Base-by-base conservation (phyloP, 2,888 invertebrate genomes). In the Sarcophaga carnaria region DNA sequence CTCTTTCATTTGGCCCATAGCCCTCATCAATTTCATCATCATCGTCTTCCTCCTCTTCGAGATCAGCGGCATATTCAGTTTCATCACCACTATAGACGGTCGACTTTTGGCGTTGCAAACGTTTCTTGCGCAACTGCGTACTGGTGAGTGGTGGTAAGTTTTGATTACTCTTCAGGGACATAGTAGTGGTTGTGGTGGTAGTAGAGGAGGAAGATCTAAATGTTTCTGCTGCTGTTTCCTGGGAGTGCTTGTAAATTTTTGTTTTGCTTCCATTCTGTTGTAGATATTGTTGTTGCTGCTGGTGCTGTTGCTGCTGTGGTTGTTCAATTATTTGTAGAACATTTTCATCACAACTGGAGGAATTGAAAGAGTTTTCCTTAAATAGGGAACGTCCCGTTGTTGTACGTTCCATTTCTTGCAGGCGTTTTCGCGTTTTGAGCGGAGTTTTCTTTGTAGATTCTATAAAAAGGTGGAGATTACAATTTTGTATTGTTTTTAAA, bases 71-170 rank as follows among this genome's bases (percentile, higher is more conserved):
- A 62, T 89, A 85, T 59, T 91, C 92, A 3, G 90, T 89, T 25
- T 90, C 86, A n/a, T 90, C 89, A 27, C 84, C 87, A 49, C 87
- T 85, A 27, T 79, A 87, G 5, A 84, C 87, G 4, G 90, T 75
- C 3, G 90, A 88, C 60, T 90, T 89, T 20, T 92, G 92, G 1
- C 92, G 90, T 22, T 90, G 91, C 71, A 92, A 74, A 20, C 90
- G 90, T 62, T 89, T 90, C 54, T 88, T 89, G 64, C 91, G 91
- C 80, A 89, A 64, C 22, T 89, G 88, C 62, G 78, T 72, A 66
- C 71, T 22, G 11, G 64, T 4, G 2, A 12, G 17, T 78, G 60
- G 79, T 22, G 63, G 22, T 63, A 66, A 22, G 12, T 54, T 67
- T 49, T 67, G 75, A 25, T 66, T 69, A 64, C 72, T 83, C 62